These are phyloP conservation scores for Syndactyla subalaris DNA, from an alignment of 2,797 vertebrate species.

Conservation along the genomic window DNA sequence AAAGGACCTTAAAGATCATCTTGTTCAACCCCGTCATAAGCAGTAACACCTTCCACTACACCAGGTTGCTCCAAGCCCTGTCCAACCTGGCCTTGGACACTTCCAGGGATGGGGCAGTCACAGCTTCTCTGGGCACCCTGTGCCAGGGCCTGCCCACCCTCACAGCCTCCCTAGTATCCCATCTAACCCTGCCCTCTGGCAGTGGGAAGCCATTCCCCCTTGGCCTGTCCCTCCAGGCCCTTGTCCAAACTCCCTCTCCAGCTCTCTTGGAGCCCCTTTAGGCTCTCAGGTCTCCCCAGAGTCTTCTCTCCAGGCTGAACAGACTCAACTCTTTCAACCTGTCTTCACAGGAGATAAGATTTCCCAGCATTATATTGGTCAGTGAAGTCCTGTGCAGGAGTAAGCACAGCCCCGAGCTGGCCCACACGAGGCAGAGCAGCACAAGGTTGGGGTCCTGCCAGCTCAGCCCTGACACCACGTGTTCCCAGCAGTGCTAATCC, in stretches of 20 bases:
- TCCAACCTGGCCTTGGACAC: background rate
- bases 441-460: accelerated
- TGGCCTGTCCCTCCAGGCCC: background rate
- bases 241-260: background rate
- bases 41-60: background rate
- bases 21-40: background rate
- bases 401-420: background rate
- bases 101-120: background rate
- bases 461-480: background rate
- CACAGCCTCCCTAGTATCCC: background rate
- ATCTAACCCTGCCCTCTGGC: background rate
- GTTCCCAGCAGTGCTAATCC: constrained; percentile 42
- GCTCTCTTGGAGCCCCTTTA: background rate
- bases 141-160: background rate
- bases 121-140: background rate
- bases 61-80: background rate
- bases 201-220: background rate
- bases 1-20: background rate
- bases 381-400: background rate
- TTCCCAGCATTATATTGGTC: background rate
- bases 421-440: background rate
- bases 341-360: background rate
- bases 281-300: background rate
- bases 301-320: background rate
- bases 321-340: background rate